Base-by-base conservation (phyloP, 2,888 invertebrate species). In the Tanypteryx hageni region DNA sequence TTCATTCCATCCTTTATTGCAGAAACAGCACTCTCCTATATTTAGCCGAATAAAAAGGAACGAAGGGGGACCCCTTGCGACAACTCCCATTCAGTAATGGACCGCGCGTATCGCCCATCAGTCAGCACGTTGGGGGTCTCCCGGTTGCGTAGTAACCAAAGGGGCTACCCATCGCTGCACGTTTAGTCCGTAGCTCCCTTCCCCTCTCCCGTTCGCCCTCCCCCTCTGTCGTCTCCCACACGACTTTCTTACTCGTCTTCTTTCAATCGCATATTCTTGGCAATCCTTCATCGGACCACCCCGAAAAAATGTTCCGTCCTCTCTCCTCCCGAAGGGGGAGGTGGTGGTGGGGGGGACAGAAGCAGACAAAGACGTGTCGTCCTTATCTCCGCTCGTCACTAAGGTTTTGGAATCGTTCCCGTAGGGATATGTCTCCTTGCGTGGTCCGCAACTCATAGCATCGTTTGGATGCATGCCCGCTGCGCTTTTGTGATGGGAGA, bases 201-300 rank as follows among this genome's bases (percentile, higher is more conserved):
- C 76, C 14, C 22, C 27, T 76, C 76, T 22, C 68, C 18, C 68
- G 64, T 68, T 68, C 68, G 68, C 68, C 68, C n/a, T 64, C 5
- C 16, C 64, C 7, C 64, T 16, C 64, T 0, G 3, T 44, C 44
- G 3, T 44, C 44, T 44, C 44, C 44, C 44, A 44, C 44, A 44
- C 44, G 44, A 44, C 44, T 44, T 44, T 44, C 44, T 44, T 44
- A 44, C 44, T 44, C 68, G n/a, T 22, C 11, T 68, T 18, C 68
- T 68, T 68, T 68, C 68, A n/a, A 68, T 68, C 68, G 7, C 68
- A 76, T 76, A 76, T 76, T 76, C 76, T 18, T 27, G 76, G 27
- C 76, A 68, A n/a, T 68, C 68, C 68, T 22, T 68, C 68, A 76
- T 76, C 76, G 76, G 76, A 76, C 76, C 76, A 27, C 76, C 76